Base-by-base conservation (phyloP, 2,113 vertebrate species). In the Dryoscopus gambensis region DNA sequence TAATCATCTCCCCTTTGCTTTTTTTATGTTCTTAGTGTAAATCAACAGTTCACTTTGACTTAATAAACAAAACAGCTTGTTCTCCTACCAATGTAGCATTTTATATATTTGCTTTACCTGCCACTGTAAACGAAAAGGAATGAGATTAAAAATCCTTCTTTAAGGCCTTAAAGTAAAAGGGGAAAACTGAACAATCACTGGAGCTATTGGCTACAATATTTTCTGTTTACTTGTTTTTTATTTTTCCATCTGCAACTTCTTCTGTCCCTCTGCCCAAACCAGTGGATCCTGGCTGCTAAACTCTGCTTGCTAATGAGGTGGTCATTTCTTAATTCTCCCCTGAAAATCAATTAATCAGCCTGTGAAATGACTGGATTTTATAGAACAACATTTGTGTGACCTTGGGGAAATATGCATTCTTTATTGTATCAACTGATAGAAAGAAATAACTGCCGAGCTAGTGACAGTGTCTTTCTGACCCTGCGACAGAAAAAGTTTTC, bases 11-110 rank as follows among this genome's bases (percentile, higher is more conserved):
- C 47, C 70, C 12, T 73, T 84, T 73, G 42, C 35, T 78, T 95
- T 87, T 82, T 83, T 92, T 90, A 88, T 68, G 73, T 95, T 97
- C 90, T 85, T 91, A 95, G 80, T 91, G 95, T 90, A 97, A 97
- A 98, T 96, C 95, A 96, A 95, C 95, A 88, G 94, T 97, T 95
- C 35, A 50, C 84, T 94, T 91, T 88, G 90, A 90, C 81, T 96
- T 96, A 80, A 95, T 94, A 96, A 94, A 91, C 93, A 92, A 94
- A 93, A 90, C 81, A 84, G 81, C 46, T 56, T 78, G 53, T 49
- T 89, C 35, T 62, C 24, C 37, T 75, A 85, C 46, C 75, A 84
- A 7, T 63, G 78, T 81, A 87, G 10, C 74, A 31, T 93, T 95
- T 96, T 84, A 67, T 91, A 27, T 89, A 83, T 92, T 92, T 94